Evolutionary conservation across 1,140 invertebrate species (phyloP).

Genomic region (Brachionus asplanchnoidis): DNA sequence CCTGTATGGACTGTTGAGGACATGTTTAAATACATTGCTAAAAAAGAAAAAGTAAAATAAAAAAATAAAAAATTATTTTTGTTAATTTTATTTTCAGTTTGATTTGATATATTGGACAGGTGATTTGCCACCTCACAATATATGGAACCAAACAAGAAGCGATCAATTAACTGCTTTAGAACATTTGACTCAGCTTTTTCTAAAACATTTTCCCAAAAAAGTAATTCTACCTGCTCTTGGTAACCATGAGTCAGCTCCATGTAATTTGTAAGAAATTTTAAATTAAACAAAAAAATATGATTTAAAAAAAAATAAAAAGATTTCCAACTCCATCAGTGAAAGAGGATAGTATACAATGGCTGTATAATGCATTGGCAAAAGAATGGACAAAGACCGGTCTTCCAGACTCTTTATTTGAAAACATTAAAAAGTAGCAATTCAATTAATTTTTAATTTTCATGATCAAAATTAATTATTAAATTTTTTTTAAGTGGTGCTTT

Average conservation of each 20-base stretch:
- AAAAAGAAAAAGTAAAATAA: conserved; percentile 48
- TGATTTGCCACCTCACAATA: conserved; percentile 88
- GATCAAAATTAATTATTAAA: neutral
- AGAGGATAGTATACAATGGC: conserved; percentile 4
- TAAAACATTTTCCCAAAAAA: conserved; percentile 71
- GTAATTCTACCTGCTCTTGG: conserved; percentile 88
- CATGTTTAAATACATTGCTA: neutral
- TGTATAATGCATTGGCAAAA: conserved; percentile 16
- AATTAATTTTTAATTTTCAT: neutral
- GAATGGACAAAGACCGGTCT: conserved; percentile 22
- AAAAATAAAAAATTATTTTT: neutral
- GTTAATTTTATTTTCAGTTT: neutral
- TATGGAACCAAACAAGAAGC: conserved; percentile 89
- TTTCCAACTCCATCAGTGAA: conserved; percentile 2
- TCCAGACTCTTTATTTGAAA: neutral
- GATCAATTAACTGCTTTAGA: conserved; percentile 79
- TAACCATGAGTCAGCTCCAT: conserved; percentile 73
- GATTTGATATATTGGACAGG: conserved; percentile 97
- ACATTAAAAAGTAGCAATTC: neutral
- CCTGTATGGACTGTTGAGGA: conserved; percentile 47
- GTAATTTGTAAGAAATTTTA: neutral
- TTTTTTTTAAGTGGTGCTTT: conserved; percentile 21
- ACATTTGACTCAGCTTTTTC: conserved; percentile 71
- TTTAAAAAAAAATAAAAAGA: neutral
- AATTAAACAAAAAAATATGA: neutral